Evolutionary conservation across 2,113 vertebrate species (phyloP), one percentile per base, ranked within the genome.

Genomic region (Gymnogyps californianus): DNA sequence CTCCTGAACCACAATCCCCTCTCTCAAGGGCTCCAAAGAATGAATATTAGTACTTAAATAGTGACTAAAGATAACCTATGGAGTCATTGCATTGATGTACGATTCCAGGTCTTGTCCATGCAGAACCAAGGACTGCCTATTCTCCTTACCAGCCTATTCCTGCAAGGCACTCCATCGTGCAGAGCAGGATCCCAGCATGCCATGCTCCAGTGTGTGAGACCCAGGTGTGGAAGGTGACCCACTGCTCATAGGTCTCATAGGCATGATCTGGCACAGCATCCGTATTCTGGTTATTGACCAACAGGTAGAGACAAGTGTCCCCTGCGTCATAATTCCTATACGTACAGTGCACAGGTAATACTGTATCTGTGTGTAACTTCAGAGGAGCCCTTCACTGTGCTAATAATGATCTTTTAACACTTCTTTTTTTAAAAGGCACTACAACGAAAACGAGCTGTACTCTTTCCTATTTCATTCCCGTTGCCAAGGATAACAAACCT

Each of bases 141-240:
- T 66, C 21, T 29, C 21, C 31, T 10, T 29, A 26, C n/a, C 54
- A 49, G 21, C 17, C n/a, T 61, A 4, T 21, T 61, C 21, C 55
- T 67, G 28, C 16, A 32, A 38, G 18, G 22, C 9, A 28, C 29
- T 47, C 20, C 44, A 26, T 10, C 2, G 0, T 47, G 24, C 71
- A 71, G 49, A 59, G 44, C 64, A n/a, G 46, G 58, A n/a, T 54
- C 38, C 52, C n/a, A 20, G 40, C 2, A 1, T 28, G 25, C 19
- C 21, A 6, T 8, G 19, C 42, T 18, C 26, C 62, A 24, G 2
- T 13, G 22, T 1, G 1, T 1, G 6, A 58, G 49, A 46, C 13
- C 62, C 47, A 21, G 1, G 24, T 1, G 1, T 40, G 36, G 47
- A 51, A 74, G 47, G 40, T 81, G 75, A 36, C 40, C n/a, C 20